Evolutionary conservation across 1,140 invertebrate genomes (phyloP).

Genomic region (Cherax destructor): DNA sequence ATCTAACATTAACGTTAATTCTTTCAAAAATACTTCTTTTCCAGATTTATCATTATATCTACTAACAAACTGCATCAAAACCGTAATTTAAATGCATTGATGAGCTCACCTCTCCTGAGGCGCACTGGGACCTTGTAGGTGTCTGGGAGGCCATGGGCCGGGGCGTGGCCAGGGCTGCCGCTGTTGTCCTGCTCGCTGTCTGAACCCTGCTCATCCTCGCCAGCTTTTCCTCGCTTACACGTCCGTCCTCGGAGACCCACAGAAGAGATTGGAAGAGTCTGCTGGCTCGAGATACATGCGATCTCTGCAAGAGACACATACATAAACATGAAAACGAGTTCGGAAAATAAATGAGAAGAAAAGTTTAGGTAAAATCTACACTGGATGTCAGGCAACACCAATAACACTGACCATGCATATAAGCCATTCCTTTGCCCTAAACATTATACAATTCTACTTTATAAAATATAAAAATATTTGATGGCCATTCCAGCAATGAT

Average conservation of each 20-base stretch:
- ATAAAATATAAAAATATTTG: not conserved
- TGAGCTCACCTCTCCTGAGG: conserved; percentile 60
- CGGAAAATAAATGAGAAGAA: not conserved
- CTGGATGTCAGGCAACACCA: conserved; percentile 16
- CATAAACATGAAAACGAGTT: not conserved
- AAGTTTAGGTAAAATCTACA: not conserved
- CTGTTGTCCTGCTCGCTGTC: conserved; percentile 68
- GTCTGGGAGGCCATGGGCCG: conserved; percentile 26
- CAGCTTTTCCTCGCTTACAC: not conserved
- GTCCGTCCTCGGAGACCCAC: conserved; percentile 15
- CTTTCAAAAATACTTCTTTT: no score
- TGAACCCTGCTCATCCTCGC: conserved; percentile 34
- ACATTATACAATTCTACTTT: conserved; percentile 11
- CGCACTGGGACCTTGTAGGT: conserved; percentile 64
- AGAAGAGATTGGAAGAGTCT: conserved; percentile 74
- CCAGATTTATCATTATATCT: no score
- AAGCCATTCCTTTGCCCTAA: conserved; percentile 32
- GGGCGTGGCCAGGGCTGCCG: conserved; percentile 39
- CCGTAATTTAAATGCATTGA: no score
- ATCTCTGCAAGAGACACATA: conserved; percentile 73
- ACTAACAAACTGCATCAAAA: no score
- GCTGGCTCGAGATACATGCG: conserved; percentile 75
- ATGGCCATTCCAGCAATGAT: not conserved
- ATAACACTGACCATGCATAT: conserved; percentile 24
- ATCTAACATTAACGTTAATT: no score